phyloP scores from a whole-genome alignment of 2,113 vertebrate species.

The Catharus bicknelli region DNA sequence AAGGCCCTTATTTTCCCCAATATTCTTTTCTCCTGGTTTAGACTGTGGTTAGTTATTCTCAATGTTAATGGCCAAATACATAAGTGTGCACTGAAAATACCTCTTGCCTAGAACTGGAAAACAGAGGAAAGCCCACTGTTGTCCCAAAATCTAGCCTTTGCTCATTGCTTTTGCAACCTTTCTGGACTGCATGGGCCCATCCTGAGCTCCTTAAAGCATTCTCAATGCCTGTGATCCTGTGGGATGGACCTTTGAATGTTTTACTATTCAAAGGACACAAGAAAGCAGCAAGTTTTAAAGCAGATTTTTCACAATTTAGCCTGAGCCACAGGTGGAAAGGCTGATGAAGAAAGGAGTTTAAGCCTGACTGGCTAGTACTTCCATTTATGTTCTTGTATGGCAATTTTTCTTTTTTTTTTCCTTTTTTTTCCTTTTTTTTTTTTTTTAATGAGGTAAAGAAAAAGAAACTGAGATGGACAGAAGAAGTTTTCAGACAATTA shows the following conservation, averaged over 20 bases:
- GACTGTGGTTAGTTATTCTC: not conserved
- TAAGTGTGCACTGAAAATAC: not conserved
- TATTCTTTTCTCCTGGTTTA: not conserved
- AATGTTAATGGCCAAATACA: rapidly evolving
- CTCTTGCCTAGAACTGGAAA: not conserved
- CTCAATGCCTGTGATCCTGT: not conserved
- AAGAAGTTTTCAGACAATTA: not conserved
- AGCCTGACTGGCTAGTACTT: not conserved
- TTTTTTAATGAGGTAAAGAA: not conserved
- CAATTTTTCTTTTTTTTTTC: too few relatives aligned
- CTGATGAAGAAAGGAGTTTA: not conserved
- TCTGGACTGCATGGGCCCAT: not conserved
- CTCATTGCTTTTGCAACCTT: not conserved
- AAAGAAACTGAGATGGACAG: not conserved
- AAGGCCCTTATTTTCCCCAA: not conserved
- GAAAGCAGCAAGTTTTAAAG: not conserved
- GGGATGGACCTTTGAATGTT: not conserved
- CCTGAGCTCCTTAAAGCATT: not conserved
- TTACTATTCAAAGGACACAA: not conserved
- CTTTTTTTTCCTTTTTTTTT: not conserved
- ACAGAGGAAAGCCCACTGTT: not conserved
- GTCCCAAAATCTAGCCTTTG: not conserved
- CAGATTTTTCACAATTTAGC: not conserved
- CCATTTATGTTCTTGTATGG: not conserved
- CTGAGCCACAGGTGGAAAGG: not conserved